phyloP scores from a whole-genome alignment of 2,797 vertebrate genomes.

The Crenuchus spilurus region DNA sequence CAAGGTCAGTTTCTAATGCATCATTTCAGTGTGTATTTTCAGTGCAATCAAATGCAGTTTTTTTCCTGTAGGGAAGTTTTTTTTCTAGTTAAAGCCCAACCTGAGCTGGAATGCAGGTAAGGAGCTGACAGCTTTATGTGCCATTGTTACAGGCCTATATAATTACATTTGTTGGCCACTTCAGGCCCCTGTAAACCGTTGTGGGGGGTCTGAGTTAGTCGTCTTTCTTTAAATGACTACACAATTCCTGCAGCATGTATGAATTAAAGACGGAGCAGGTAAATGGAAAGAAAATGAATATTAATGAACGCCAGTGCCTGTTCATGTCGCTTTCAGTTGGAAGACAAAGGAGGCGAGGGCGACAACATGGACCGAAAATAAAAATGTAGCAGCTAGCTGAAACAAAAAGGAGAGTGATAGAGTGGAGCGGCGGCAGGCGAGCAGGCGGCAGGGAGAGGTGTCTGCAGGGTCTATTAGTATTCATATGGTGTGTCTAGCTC shows the following conservation, averaged over 20 bases:
- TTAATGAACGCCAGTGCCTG: constrained; percentile 56
- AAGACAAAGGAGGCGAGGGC: constrained; percentile 66
- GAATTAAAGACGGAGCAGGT: constrained; percentile 44
- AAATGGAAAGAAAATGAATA: constrained; percentile 49
- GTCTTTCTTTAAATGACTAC: constrained; percentile 36
- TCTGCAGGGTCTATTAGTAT: constrained; percentile 92
- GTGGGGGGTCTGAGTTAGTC: constrained; percentile 5
- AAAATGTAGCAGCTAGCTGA: constrained; percentile 44
- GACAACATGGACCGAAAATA: constrained; percentile 62
- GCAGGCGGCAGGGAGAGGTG: constrained; percentile 85
- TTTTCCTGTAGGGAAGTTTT: too few species aligned
- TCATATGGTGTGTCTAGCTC: constrained; percentile 89
- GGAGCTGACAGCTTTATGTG: not conserved
- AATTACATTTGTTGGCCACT: not conserved
- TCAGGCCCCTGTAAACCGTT: not conserved
- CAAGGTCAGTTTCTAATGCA: too few species aligned
- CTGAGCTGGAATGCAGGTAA: not conserved
- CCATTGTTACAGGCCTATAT: not conserved
- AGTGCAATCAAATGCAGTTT: too few species aligned
- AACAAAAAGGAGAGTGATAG: constrained; percentile 44
- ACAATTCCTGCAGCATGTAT: constrained; percentile 29
- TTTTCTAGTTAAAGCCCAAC: too few species aligned
- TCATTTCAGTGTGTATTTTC: too few species aligned
- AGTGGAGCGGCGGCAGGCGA: constrained; percentile 66
- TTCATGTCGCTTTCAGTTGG: constrained; percentile 52